Evolutionary conservation across 2,113 vertebrate species (phyloP), one percentile per base, ranked within the genome.

Genomic region (Oenanthe oenanthe): DNA sequence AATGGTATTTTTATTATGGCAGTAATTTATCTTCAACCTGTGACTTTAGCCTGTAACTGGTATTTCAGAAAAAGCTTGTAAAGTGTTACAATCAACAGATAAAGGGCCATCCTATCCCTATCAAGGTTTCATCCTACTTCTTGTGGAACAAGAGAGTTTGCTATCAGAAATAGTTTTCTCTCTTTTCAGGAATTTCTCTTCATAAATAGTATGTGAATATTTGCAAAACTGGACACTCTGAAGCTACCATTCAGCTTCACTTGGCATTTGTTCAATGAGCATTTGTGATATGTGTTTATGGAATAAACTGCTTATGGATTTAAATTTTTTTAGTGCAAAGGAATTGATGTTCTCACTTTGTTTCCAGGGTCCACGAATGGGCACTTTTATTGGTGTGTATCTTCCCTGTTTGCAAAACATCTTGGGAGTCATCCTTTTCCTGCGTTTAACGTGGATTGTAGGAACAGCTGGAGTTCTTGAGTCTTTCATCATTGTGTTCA

Each of bases 401-500:
- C 98, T 99, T 83, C 99, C 99, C 22, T 99, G 99, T 89, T 98
- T 99, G 82, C 99, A 99, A 96, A 99, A 99, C 87, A 99, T 99
- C 77, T 97, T 99, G 68, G 99, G 99, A 12, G 99, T 99, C 67
- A 99, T 99, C 96, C 98, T 99, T 81, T 99, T 99, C 89, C 97
- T 99, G 58, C 98, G 99, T 38, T 98, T 99, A 54, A 99, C 99
- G 0, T 99, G 99, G 99, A 99, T 99, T 29, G 99, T 99, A 29
- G 99, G 99, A 43, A 98, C 98, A 3, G 98, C 99, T 5, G 99
- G 99, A 60, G 99, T 99, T 78, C 95, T 99, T 14, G 98, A 99
- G 93, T 98, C 99, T 57, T 98, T 99, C 95, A 98, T 98, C 92
- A 99, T 99, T 0, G 99, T 99, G 50, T 97, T 97, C 96, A 96